Base-by-base conservation (phyloP, 2,113 vertebrate genomes). In the Pluvianellus socialis region DNA sequence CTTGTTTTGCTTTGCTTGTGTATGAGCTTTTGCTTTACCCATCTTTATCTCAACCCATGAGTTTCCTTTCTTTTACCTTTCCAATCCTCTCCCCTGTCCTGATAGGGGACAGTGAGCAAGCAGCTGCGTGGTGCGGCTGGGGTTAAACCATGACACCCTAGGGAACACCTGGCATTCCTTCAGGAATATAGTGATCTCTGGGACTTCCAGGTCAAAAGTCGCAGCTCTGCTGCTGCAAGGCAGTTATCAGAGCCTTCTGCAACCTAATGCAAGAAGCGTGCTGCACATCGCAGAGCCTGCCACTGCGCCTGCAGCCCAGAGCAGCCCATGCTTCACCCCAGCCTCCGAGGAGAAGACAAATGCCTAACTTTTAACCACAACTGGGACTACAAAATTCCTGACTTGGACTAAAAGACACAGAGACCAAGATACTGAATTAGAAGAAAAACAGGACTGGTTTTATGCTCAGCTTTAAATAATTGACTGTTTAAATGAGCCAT, bases 241-340 rank as follows among this genome's bases (percentile, higher is more conserved):
- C 3, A 50, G 50, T 50, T 55, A 24, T 7, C 24, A 33, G 56
- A 42, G 44, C 71, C 72, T 83, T 74, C 18, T 12, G 30, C 47
- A 50, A 42, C 22, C 23, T 14, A 27, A 62, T 0, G 2, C 70
- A 42, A 49, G 32, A 23, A 12, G 14, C 3, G 53, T 7, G 8
- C 16, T 1, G 2, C 30, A 26, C 7, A 38, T 6, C 3, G 1
- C 27, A 5, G 2, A 28, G 70, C 47, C 67, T 79, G 52, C 16
- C 32, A 35, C 30, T 30, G 47, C 62, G 45, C 23, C 14, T 19
- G 26, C 1, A 4, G 38, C 4, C 24, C 61, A 18, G 21, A 32
- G n/a, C 23, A 80, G 15, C 27, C 47, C 2, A 1, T 40, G 42
- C 23, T 40, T 26, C 45, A 52, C 11, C 11, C 20, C 33, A 52